Percentiles rank a stretch among this genome's conserved stretches.
These are phyloP conservation scores for Morus bassanus DNA, from an alignment of 2,797 vertebrate genomes.

Conservation along the genomic window DNA sequence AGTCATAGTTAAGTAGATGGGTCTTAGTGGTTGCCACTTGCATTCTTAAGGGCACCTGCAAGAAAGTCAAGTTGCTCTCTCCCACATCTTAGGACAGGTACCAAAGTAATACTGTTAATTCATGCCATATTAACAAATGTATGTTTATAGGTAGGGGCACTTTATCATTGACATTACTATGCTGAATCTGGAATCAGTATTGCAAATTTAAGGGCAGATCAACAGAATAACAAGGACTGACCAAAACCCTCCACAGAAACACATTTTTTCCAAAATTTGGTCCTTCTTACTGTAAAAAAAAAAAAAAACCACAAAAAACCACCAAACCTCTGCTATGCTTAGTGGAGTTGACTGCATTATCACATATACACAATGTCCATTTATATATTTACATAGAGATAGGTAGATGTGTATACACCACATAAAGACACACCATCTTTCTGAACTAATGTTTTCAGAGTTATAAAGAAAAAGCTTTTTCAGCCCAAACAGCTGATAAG, in stretches of 20 bases:
- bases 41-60: neutral
- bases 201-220: neutral
- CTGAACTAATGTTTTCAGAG: neutral
- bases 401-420: neutral
- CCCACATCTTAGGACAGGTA: neutral
- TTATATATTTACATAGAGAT: neutral
- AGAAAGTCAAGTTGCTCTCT: neutral
- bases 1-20: neutral
- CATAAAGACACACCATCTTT: neutral
- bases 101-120: neutral
- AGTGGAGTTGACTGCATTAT: neutral
- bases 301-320: no score
- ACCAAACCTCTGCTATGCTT: neutral
- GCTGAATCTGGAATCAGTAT: neutral
- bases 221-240: neutral
- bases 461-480: neutral
- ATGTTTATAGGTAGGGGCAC: neutral
- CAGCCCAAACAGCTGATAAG: neutral
- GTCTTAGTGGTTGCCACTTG: neutral
- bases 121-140: neutral
- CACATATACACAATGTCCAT: neutral
- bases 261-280: neutral
- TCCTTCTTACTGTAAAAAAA: neutral
- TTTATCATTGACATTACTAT: neutral
- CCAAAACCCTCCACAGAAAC: neutral